phyloP scores from a whole-genome alignment of 2,113 vertebrate genomes.

The Mobula hypostoma region DNA sequence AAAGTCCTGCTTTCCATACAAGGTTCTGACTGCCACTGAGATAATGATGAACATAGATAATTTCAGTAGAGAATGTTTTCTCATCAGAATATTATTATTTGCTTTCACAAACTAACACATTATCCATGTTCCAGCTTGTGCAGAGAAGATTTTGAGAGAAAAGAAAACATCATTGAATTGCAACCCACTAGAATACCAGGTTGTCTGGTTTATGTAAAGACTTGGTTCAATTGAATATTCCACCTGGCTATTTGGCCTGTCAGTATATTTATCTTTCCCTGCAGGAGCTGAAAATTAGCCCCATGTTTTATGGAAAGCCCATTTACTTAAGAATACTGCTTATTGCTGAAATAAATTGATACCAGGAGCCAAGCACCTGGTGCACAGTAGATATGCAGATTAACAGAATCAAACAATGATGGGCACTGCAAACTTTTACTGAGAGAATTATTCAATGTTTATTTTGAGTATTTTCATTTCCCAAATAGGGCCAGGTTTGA shows the following conservation, averaged over 20 bases:
- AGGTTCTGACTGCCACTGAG: neutral
- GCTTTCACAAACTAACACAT: neutral
- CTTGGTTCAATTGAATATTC: neutral
- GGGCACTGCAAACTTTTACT: neutral
- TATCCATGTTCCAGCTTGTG: neutral
- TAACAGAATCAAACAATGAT: neutral
- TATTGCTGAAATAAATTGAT: conserved; percentile 17
- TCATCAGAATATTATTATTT: neutral
- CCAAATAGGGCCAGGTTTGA: neutral
- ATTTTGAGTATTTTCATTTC: neutral
- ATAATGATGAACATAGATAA: neutral
- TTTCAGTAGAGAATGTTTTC: neutral
- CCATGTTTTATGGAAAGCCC: neutral
- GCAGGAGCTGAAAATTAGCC: neutral
- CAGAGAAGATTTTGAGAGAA: neutral
- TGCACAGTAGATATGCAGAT: neutral
- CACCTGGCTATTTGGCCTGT: neutral
- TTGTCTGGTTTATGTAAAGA: neutral
- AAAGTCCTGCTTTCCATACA: neutral
- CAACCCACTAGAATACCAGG: neutral
- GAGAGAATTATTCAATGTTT: neutral
- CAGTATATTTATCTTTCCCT: neutral
- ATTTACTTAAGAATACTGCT: neutral
- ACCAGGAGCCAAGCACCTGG: neutral
- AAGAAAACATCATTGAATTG: neutral